Evolutionary conservation across 1,140 invertebrate genomes (phyloP), one percentile per base, ranked within the genome.

Genomic region (Pentalonia nigronervosa): DNA sequence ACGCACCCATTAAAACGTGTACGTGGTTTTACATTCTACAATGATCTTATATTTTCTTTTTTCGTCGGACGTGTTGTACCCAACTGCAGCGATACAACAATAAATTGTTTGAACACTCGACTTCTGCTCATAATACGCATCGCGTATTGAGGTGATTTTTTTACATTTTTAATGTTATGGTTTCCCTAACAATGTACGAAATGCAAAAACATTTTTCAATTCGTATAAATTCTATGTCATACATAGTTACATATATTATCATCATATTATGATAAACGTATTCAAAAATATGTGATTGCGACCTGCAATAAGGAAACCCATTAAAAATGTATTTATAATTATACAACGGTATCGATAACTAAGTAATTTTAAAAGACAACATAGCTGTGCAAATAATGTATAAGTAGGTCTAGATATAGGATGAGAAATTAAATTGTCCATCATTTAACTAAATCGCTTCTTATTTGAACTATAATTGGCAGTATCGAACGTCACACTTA

Each of bases 391-490:
- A 11, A 41, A 53, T 23, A 41, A 25, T 11, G 25, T 41, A 4
- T 11, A 88, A 88, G 7, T 88, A 36, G 48, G 86, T 34, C 11
- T 50, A 84, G 41, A n/a, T 67, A 4, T 41, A 36, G 8, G 30
- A 87, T 48, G 11, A 88, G 23, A 88, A 88, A 88, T 50, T 36
- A 50, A 50, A 90, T 90, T 90, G 34, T 25, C 21, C 34, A 36
- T n/a, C 47, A 25, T 45, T 67, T 60, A 30, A 45, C 17, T n/a
- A 90, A 45, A 90, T 90, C 56, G 34, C 67, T 67, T 67, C 36
- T 67, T 90, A 45, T 90, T 41, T 41, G 9, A 25, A 90, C 53
- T 67, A 41, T 41, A 90, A 90, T 90, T 90, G 36, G 11, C 14
- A 45, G 17, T 67, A 60, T 90, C 34, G 17, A 90, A 41, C 47